Evolutionary conservation across 2,888 invertebrate species (phyloP), one percentile per base, ranked within the genome.

Genomic region (Amiota communis): DNA sequence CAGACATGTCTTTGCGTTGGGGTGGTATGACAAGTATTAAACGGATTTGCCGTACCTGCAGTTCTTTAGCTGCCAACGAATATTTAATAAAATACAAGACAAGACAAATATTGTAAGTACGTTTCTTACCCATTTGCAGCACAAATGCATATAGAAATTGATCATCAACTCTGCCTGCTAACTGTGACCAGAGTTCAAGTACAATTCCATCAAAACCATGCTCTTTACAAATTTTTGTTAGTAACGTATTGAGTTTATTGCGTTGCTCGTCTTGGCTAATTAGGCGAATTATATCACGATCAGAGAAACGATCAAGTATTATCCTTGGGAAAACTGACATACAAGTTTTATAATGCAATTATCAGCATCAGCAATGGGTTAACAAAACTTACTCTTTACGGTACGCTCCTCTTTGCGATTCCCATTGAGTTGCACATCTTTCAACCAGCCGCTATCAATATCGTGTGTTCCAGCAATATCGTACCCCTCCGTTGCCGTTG

Each of bases 191-290:
- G 70, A 98, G 92, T 90, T 99, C 98, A 4, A 99, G 87, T 0
- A 98, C 97, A 53, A 95, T 92, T 0, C 99, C 99, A 90, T 96
- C 94, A 89, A 98, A 97, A 78, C 93, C 92, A 90, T 95, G 93
- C 74, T 93, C 92, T 91, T 95, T 92, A 76, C 94, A 93, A 13
- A 92, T 91, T 76, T 94, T 92, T 53, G 93, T 91, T 0, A 98
- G 91, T 67, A 93, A 91, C 53, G 93, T 91, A 20, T 93, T 92
- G 13, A 97, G 91, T 70, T 93, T 92, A 71, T 92, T 91, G 77
- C 93, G 93, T 83, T 93, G 94, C 0, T 93, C 91, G 59, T 93
- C 91, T 74, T 93, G 93, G 70, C 92, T 92, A 72, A 97, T 92
- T 75, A 98, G 90, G 4, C 92, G 91, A 74, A 93, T 92, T 73